Evolutionary conservation across 2,797 vertebrate genomes (phyloP).

Genomic region (Vireo griseus): DNA sequence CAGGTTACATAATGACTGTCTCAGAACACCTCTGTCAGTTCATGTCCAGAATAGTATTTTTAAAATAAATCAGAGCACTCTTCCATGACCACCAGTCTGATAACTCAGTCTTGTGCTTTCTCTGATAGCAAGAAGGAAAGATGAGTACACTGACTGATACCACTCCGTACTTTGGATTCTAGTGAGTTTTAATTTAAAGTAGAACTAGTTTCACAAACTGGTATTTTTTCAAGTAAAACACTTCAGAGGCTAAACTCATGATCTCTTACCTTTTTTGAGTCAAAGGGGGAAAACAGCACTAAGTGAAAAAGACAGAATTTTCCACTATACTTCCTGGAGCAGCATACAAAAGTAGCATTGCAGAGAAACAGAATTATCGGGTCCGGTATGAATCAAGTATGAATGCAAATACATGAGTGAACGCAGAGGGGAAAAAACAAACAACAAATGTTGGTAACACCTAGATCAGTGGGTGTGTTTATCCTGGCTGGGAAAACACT

Average conservation of each 20-base stretch:
- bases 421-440: not conserved
- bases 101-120: not conserved
- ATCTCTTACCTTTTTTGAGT: not conserved
- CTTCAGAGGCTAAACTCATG: not conserved
- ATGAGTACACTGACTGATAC: accelerated
- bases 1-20: not conserved
- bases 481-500: not conserved
- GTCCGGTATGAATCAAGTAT: not conserved
- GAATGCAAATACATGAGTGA: not conserved
- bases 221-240: not conserved
- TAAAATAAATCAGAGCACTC: not conserved
- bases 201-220: not conserved
- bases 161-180: not conserved
- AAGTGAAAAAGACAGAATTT: not conserved
- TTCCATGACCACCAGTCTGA: not conserved
- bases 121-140: not conserved
- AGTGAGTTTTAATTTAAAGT: not conserved
- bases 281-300: not conserved
- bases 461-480: not conserved
- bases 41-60: not conserved
- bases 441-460: not conserved
- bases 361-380: not conserved
- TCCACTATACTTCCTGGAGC: not conserved
- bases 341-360: not conserved
- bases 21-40: not conserved